Percentiles rank a stretch among this genome's conserved stretches.
These are phyloP conservation scores for Arizona elegans DNA, from an alignment of 2,113 vertebrate genomes.

Conservation along the genomic window DNA sequence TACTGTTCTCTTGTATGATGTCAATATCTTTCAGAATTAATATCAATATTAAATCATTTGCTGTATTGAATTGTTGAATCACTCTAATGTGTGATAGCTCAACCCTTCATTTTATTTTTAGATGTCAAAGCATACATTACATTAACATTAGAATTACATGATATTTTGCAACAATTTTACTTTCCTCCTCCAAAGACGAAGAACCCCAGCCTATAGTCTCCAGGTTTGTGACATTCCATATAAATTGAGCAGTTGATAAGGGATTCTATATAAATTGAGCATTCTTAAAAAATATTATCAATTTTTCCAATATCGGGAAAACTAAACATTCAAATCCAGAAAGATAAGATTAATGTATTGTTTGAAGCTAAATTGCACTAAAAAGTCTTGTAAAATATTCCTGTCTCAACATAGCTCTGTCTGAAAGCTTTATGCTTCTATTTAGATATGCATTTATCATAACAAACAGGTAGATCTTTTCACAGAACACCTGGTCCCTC, in stretches of 20 bases:
- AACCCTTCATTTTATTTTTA: constrained; percentile 46
- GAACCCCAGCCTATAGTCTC: neutral
- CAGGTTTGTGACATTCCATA: neutral
- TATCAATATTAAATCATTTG: neutral
- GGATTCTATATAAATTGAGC: neutral
- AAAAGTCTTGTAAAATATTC: neutral
- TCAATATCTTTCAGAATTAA: accelerated
- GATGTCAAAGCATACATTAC: constrained; percentile 21
- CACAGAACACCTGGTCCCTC: neutral
- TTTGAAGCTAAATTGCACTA: neutral
- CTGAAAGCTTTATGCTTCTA: neutral
- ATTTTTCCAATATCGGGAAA: neutral
- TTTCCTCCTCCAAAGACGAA: neutral
- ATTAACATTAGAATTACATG: constrained; percentile 11
- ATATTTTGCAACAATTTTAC: accelerated
- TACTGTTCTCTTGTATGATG: neutral
- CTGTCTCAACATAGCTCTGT: neutral
- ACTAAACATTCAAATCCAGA: accelerated
- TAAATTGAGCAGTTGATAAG: neutral
- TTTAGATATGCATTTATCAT: neutral
- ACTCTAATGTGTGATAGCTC: constrained; percentile 1
- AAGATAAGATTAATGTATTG: neutral
- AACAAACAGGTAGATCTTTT: neutral
- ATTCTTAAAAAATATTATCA: neutral
- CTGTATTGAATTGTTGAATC: neutral